A percentile compares a stretch with the other conserved stretches of the same genome.
These are phyloP conservation scores for Cacatua alba DNA, from an alignment of 2,113 vertebrate genomes.

Conservation along the genomic window DNA sequence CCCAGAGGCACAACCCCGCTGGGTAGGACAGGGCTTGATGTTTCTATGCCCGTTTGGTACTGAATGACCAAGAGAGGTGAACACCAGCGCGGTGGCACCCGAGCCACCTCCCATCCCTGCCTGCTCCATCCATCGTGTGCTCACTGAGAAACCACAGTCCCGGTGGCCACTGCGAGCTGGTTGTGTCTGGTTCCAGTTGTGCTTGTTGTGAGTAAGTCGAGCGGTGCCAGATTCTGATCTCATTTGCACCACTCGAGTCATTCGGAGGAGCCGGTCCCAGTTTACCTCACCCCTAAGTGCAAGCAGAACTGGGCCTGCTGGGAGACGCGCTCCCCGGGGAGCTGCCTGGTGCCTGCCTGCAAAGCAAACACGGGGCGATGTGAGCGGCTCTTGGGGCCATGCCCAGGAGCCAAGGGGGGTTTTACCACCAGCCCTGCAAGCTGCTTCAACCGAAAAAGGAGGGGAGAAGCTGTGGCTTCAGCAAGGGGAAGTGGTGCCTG, in stretches of 20 bases:
- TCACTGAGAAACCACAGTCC: not conserved
- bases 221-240: constrained; percentile 63
- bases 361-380: fast-evolving
- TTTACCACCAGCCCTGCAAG: fast-evolving
- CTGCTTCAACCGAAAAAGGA: not conserved
- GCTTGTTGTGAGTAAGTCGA: constrained; percentile 47
- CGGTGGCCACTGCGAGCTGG: constrained; percentile 45
- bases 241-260: constrained; percentile 64
- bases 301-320: constrained; percentile 32
- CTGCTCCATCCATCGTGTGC: not conserved
- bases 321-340: not conserved
- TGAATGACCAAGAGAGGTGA: not conserved
- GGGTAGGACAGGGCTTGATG: not conserved
- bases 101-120: not conserved
- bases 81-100: not conserved
- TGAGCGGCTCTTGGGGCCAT: not conserved
- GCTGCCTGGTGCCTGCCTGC: not conserved
- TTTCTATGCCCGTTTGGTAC: constrained; percentile 1
- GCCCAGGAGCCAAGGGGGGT: not conserved
- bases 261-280: constrained; percentile 50
- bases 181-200: constrained; percentile 62
- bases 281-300: constrained; percentile 39
- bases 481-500: fast-evolving
- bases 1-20: not conserved
- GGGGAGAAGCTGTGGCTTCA: not conserved